Base-by-base conservation (phyloP, 2,888 invertebrate species). In the Linnaemya vulpina region DNA sequence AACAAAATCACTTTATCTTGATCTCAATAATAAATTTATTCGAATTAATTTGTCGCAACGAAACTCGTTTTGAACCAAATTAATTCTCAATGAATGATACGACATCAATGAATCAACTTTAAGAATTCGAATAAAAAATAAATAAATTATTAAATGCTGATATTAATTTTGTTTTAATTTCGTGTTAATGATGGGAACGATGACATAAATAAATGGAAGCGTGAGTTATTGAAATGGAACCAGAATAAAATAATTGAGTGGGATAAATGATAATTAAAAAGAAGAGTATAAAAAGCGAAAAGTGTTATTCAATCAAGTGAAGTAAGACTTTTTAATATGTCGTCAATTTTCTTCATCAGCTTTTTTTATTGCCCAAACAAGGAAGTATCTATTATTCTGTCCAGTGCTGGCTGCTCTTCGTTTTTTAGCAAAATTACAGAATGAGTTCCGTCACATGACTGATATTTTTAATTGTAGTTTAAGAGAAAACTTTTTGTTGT, bases 61-160 rank as follows among this genome's bases (percentile, higher is more conserved):
- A 60, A 68, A 77, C 68, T 70, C 17, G 60, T 77, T 62, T 60
- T n/a, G 49, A n/a, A 68, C 51, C 22, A 51, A 77, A 77, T 58
- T 30, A 77, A 70, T 70, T 51, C 51, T 60, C 77, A 15, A 77
- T 70, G 40, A 77, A 70, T 51, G 40, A 38, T 3, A 40, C 49
- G 15, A 70, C 67, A 49, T n/a, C 60, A 70, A 68, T 60, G 68
- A 77, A 60, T 60, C 25, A 20, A 77, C 1, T 10, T 62, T 62
- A 25, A 15, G 30, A 38, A 51, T 30, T 49, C 70, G 22, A 11
- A 60, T 60, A 22, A 40, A 58, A 30, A 15, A 67, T 65, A 15
- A 76, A 60, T 49, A 49, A 77, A 77, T 43, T 67, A 35, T 35
- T 35, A 60, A 68, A 51, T 51, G 55, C 3, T 67, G 49, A 49